Base-by-base conservation (phyloP, 37 sponge, comb jelly and placozoan genomes). In the Axinella damicornis region DNA sequence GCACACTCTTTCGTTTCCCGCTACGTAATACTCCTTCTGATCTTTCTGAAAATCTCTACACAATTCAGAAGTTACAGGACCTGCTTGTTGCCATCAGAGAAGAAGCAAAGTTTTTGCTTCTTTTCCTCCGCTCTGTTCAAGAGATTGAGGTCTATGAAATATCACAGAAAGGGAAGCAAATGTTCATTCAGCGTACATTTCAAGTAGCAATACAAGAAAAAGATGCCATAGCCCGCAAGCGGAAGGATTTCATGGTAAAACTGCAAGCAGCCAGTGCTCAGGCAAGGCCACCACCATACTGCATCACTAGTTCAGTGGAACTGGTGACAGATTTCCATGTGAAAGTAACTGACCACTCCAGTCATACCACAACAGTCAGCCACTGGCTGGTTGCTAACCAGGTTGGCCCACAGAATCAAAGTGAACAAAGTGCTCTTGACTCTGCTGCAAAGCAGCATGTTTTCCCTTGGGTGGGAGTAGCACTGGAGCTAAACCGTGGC, bases 381-480 rank as follows among this genome's bases (percentile, higher is more conserved):
- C 71, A 80, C 27, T 74, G 67, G 73, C 63, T 86, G 22, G 87
- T 82, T 2, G 78, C 62, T 28, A 74, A 57, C 25, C 34, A 56
- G 14, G 71, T 88, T 2, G 78, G 88, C 1, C 64, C 73, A 14
- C 25, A 35, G 0, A 80, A 71, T 57, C 25, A 39, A 34, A 17
- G 12, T 32, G 58, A 71, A 38, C 25, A 39, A 34, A 17, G 12
- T 32, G 58, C 74, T n/a, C 24, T 22, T 22, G 61, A 64, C 6
- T 21, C 69, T 68, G 72, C 82, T 76, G 55, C 32, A 20, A 71
- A 81, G 65, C 62, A 85, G 52, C 67, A 65, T 17, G 59, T 73
- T 0, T 41, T 86, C 28, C 82, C 88, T 25, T 87, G 88, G 88
- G 88, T 87, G 27, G 81, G 88, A 5, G 33, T 31, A 22, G 81